phyloP scores from a whole-genome alignment of 2,888 invertebrate genomes.

The Dascillus cervinus region DNA sequence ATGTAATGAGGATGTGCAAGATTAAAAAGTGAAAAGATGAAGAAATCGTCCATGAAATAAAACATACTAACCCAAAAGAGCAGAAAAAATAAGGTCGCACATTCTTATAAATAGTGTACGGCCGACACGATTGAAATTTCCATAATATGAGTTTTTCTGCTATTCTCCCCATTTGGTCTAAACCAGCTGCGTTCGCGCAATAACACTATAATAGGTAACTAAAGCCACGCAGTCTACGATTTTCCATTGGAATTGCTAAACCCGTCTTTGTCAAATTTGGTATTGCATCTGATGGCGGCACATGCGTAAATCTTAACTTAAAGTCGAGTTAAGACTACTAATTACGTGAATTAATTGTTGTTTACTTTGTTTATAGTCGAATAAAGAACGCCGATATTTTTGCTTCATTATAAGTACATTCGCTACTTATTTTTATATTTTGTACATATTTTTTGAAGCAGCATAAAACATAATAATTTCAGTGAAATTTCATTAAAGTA shows the following conservation, averaged over 20 bases:
- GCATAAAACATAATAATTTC: no score
- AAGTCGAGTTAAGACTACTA: conserved; percentile 38
- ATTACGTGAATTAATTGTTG: conserved; percentile 43
- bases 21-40: no score
- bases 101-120: no score
- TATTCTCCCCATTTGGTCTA: conserved; percentile 36
- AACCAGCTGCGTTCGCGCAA: conserved; percentile 24
- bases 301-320: conserved; percentile 39
- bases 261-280: conserved; percentile 43
- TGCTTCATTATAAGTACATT: no score
- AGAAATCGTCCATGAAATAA: no score
- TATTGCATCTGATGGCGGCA: conserved; percentile 37
- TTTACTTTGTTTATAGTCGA: conserved; percentile 30
- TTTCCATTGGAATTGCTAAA: conserved; percentile 39
- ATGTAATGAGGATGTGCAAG: no score
- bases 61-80: no score
- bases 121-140: conserved; percentile 32
- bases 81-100: conserved; percentile 23
- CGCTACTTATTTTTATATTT: no score
- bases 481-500: no score
- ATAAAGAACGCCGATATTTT: no score
- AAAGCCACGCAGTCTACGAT: conserved; percentile 42
- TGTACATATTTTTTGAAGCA: no score
- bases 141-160: conserved; percentile 40
- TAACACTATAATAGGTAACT: conserved; percentile 42